Percentiles rank a stretch among this genome's conserved stretches.
phyloP scores from a whole-genome alignment of 1,140 invertebrate species.

The Globodera ellingtonae region DNA sequence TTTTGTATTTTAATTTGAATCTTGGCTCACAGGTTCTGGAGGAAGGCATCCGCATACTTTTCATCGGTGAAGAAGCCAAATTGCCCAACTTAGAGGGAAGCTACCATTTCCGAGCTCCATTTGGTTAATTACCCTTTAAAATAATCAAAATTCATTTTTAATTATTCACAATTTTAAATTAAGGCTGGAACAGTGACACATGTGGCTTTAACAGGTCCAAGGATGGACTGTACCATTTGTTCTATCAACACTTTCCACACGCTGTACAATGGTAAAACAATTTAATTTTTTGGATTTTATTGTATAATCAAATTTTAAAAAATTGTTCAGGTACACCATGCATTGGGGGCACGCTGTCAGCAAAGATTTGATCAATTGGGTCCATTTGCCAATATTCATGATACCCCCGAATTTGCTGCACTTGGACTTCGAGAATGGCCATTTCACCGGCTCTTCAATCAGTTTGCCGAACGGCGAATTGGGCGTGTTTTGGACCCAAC shows the following conservation, averaged over 20 bases:
- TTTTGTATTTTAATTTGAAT: neutral
- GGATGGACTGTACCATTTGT: neutral
- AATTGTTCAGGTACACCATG: too few relatives aligned
- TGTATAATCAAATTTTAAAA: too few relatives aligned
- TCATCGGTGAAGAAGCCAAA: neutral
- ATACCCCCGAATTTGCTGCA: too few relatives aligned
- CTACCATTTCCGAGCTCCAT: neutral
- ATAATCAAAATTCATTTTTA: neutral
- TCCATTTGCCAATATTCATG: too few relatives aligned
- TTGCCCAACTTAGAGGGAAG: neutral
- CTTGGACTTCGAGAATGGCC: too few relatives aligned
- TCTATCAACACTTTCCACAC: neutral
- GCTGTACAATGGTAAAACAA: neutral
- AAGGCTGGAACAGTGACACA: neutral
- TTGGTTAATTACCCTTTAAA: neutral
- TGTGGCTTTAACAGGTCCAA: neutral
- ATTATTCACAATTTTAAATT: neutral
- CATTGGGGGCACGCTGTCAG: too few relatives aligned
- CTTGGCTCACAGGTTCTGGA: neutral
- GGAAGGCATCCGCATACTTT: neutral
- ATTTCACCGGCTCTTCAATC: too few relatives aligned
- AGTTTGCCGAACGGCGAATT: too few relatives aligned
- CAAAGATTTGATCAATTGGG: too few relatives aligned
- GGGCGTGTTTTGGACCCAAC: too few relatives aligned
- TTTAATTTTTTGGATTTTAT: neutral